A percentile compares a stretch with the other conserved stretches of the same genome.
phyloP scores from a whole-genome alignment of 2,113 vertebrate species.

The Pseudorasbora parva region DNA sequence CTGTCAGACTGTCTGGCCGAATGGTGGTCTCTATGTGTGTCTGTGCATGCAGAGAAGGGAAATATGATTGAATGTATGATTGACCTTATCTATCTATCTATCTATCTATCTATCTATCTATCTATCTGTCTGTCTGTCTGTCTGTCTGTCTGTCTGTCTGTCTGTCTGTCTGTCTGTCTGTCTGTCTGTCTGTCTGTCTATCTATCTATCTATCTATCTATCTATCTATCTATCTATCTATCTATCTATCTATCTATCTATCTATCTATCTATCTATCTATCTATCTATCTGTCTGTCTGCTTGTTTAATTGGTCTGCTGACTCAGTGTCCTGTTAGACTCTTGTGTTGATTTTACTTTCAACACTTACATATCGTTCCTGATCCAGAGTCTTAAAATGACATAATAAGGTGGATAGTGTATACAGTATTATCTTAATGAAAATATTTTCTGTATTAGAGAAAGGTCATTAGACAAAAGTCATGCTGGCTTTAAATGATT shows the following conservation, averaged over 20 bases:
- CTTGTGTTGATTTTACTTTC: background rate
- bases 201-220: background rate
- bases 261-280: background rate
- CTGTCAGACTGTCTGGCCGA: slow-evolving; percentile 10
- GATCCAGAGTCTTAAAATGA: background rate
- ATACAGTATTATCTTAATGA: background rate
- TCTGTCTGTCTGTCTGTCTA: background rate
- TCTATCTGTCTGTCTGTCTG: slow-evolving; percentile 1
- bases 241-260: slow-evolving; percentile 16
- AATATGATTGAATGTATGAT: background rate
- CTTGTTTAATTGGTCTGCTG: slow-evolving; percentile 6
- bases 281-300: background rate
- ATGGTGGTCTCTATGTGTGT: background rate
- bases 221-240: slow-evolving; percentile 9
- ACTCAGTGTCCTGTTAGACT: background rate
- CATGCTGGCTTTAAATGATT: no score
- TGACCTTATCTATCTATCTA: background rate
- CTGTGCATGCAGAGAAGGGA: background rate
- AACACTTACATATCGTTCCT: background rate
- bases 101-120: background rate
- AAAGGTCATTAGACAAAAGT: background rate
- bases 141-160: background rate
- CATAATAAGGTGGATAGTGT: no score
- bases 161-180: background rate
- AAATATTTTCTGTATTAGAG: background rate